Conservation (phyloP, 2,888 invertebrate species). For the Cancer borealis region DNA sequence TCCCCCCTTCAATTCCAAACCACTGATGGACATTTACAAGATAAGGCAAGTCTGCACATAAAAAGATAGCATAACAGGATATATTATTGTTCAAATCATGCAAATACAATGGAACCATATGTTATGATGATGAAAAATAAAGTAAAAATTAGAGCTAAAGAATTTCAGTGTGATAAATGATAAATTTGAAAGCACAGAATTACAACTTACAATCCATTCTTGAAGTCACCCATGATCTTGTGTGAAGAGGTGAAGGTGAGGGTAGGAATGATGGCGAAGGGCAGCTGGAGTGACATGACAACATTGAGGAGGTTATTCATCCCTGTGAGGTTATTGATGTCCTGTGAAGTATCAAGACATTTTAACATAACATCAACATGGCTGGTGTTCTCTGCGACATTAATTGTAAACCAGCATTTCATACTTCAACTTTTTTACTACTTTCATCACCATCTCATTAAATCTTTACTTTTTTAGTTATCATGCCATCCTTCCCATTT, state of each 20-base stretch:
- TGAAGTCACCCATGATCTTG: conserved; percentile 91
- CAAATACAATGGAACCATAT: background rate
- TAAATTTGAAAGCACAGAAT: background rate
- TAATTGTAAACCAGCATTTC: too few species aligned
- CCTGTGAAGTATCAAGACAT: conserved; percentile 82
- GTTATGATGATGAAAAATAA: background rate
- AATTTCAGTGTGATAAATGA: background rate
- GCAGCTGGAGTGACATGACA: conserved; percentile 91
- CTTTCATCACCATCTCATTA: background rate
- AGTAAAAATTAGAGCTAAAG: background rate
- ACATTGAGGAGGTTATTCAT: conserved; percentile 94
- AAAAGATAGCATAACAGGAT: background rate
- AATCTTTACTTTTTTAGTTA: background rate
- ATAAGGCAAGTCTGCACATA: too few species aligned
- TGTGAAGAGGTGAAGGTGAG: conserved; percentile 91
- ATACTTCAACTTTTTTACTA: background rate
- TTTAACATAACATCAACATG: background rate
- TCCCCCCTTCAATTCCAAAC: background rate
- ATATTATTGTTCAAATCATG: background rate
- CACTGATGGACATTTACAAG: too few species aligned
- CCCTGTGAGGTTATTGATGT: conserved; percentile 86
- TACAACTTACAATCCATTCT: conserved; percentile 87
- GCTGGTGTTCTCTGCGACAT: background rate
- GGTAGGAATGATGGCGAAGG: conserved; percentile 92
- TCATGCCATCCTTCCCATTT: background rate